These are phyloP conservation scores for Struthidea cinerea DNA, from an alignment of 2,113 vertebrate genomes.

Conservation along the genomic window DNA sequence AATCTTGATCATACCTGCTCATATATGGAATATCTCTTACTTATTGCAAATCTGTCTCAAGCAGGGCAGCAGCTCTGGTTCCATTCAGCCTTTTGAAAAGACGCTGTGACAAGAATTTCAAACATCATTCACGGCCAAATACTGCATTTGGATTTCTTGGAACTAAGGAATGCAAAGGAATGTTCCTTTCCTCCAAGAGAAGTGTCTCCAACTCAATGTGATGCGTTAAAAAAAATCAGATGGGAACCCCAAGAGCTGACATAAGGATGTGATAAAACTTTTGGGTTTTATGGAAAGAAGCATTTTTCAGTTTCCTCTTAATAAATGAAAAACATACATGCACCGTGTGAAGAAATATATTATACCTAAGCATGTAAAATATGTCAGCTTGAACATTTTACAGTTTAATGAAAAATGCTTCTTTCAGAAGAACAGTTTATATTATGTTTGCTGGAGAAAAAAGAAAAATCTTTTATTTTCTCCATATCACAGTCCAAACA, in stretches of 20 bases:
- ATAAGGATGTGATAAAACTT: slow-evolving; percentile 20
- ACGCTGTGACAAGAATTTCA: background rate
- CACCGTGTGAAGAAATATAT: background rate
- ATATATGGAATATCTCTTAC: background rate
- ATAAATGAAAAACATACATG: slow-evolving; percentile 9
- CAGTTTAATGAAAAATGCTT: background rate
- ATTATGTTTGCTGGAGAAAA: background rate
- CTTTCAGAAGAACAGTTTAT: background rate
- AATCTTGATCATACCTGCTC: background rate
- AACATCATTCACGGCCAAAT: background rate
- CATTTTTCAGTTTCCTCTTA: slow-evolving; percentile 12
- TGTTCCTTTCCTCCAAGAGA: background rate
- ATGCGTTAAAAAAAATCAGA: background rate
- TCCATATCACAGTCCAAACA: background rate
- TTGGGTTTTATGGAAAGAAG: background rate
- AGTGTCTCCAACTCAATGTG: background rate
- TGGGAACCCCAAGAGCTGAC: slow-evolving; percentile 21
- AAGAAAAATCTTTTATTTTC: background rate
- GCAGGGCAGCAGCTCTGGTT: background rate
- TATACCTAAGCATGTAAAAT: background rate
- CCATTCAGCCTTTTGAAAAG: background rate
- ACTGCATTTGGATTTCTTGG: background rate
- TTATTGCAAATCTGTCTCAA: background rate
- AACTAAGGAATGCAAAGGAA: background rate
- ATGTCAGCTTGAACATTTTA: background rate